phyloP scores from a whole-genome alignment of 2,888 invertebrate genomes.

The Parnassius mnemosyne region DNA sequence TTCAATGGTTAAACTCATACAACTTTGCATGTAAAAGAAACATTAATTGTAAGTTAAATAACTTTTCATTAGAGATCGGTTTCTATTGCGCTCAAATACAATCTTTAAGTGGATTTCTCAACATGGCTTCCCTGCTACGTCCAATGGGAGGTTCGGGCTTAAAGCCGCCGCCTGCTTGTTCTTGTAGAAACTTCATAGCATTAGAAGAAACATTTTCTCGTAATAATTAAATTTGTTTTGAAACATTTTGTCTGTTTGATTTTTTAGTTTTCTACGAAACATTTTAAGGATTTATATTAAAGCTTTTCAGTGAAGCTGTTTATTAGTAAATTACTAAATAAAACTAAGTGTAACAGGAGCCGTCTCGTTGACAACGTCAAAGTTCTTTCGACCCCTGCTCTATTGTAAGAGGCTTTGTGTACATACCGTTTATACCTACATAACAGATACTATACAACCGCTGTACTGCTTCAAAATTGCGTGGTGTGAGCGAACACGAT shows the following conservation, averaged over 20 bases:
- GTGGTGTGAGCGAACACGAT: conserved; percentile 79
- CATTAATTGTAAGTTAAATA: too few relatives aligned
- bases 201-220: conserved; percentile 52
- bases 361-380: conserved; percentile 27
- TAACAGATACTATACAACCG: conserved; percentile 59
- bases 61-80: conserved; percentile 38
- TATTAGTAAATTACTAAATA: conserved; percentile 16
- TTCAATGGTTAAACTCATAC: too few relatives aligned
- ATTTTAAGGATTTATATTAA: neutral
- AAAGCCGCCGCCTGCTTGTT: conserved; percentile 52
- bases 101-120: conserved; percentile 70
- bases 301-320: neutral
- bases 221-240: conserved; percentile 32
- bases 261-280: neutral
- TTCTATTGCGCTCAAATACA: conserved; percentile 59
- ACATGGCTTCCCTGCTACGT: conserved; percentile 66
- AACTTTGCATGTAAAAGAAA: too few relatives aligned
- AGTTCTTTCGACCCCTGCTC: conserved; percentile 64
- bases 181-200: conserved; percentile 55
- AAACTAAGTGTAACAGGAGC: conserved; percentile 16
- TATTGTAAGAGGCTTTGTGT: conserved; percentile 62
- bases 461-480: conserved; percentile 63
- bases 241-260: neutral
- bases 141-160: conserved; percentile 43
- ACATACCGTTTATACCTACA: conserved; percentile 53